phyloP scores from a whole-genome alignment of 2,797 vertebrate species.

The Dermochelys coriacea region DNA sequence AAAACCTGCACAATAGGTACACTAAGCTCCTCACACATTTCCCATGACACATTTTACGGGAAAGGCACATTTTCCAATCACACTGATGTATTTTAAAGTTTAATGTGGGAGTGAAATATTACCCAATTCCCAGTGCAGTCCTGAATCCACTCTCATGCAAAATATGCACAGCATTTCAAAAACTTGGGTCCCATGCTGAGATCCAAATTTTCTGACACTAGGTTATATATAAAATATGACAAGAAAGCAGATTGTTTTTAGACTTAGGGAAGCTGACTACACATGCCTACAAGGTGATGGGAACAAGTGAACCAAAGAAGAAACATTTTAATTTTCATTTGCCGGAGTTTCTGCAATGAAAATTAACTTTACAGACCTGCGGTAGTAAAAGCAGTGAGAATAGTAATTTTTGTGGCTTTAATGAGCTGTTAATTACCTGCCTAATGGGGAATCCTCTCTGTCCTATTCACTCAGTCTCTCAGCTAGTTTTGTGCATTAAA shows the following conservation, averaged over 20 bases:
- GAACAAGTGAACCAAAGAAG: background rate
- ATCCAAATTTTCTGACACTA: background rate
- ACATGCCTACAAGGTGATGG: background rate
- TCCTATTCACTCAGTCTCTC: background rate
- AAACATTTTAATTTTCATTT: background rate
- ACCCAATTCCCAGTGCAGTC: background rate
- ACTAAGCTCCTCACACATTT: background rate
- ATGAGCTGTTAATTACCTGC: background rate
- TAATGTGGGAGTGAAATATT: background rate
- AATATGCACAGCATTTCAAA: constrained; percentile 10
- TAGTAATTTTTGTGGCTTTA: background rate
- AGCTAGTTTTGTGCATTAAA: constrained; percentile 1
- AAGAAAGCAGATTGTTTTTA: background rate
- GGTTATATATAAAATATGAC: background rate
- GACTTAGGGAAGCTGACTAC: background rate
- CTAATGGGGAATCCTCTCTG: background rate
- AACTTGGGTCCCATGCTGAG: background rate
- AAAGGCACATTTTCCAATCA: background rate
- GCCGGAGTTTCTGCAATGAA: background rate
- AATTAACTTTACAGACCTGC: background rate
- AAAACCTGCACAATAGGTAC: background rate
- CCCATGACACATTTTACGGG: background rate
- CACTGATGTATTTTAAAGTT: background rate
- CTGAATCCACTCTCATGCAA: background rate
- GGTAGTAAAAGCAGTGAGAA: background rate